Evolutionary conservation across 2,888 invertebrate species (phyloP).

Genomic region (Acrobeloides nanus): DNA sequence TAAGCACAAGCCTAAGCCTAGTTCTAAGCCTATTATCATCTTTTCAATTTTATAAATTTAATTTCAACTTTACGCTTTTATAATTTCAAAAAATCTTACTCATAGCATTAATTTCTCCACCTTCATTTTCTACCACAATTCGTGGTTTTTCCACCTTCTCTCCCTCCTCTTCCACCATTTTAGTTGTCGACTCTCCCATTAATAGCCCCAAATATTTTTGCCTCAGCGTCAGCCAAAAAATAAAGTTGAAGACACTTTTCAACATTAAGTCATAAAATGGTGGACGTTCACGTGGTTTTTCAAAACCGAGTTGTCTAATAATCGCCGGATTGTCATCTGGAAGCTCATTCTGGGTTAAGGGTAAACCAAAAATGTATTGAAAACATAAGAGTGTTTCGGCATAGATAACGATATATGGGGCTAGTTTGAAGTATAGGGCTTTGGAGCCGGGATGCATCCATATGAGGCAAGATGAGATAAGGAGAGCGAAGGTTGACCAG

Average conservation of each 20-base stretch:
- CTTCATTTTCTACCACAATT: too few relatives aligned
- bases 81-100: too few relatives aligned
- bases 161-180: background rate
- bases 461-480: constrained; percentile 84
- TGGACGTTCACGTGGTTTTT: constrained; percentile 21
- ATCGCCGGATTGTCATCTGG: constrained; percentile 58
- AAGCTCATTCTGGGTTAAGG: constrained; percentile 73
- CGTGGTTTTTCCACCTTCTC: too few relatives aligned
- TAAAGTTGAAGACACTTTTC: constrained; percentile 72
- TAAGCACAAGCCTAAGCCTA: too few relatives aligned
- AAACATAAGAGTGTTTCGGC: constrained; percentile 74
- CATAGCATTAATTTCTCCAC: too few relatives aligned
- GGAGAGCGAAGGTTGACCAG: constrained; percentile 87
- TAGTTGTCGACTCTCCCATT: background rate
- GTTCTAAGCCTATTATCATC: too few relatives aligned
- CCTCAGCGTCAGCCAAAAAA: constrained; percentile 90
- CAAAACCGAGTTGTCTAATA: constrained; percentile 33
- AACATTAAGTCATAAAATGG: constrained; percentile 21
- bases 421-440: constrained; percentile 78
- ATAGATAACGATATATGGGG: constrained; percentile 80
- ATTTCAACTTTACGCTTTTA: too few relatives aligned
- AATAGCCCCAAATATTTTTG: constrained; percentile 58
- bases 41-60: too few relatives aligned
- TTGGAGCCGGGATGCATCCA: constrained; percentile 93
- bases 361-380: constrained; percentile 74